Conservation (phyloP, 2,888 invertebrate genomes). For the Dascillus cervinus region DNA sequence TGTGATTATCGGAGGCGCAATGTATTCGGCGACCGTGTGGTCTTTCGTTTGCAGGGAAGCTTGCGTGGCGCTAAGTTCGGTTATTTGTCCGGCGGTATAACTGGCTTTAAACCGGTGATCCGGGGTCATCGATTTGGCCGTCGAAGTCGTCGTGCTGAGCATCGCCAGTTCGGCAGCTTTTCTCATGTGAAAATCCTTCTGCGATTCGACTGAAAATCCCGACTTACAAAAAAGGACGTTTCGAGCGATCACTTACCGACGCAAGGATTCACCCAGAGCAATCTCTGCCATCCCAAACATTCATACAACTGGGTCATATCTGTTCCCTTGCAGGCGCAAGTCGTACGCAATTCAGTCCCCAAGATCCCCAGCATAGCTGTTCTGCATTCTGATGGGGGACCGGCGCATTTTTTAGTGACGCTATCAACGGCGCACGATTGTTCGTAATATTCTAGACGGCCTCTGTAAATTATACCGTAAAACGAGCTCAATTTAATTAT, state of each 20-base stretch:
- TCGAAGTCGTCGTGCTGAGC: slow-evolving; percentile 42
- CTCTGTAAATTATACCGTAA: slow-evolving; percentile 44
- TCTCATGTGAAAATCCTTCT: slow-evolving; percentile 75
- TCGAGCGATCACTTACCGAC: slow-evolving; percentile 80
- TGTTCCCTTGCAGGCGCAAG: slow-evolving; percentile 81
- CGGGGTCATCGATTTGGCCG: slow-evolving; percentile 24
- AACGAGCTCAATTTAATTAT: neutral
- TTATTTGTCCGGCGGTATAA: slow-evolving; percentile 25
- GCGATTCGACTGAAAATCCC: slow-evolving; percentile 76
- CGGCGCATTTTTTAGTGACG: slow-evolving; percentile 82
- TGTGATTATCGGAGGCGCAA: slow-evolving; percentile 37
- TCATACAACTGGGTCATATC: slow-evolving; percentile 79
- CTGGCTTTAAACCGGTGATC: slow-evolving; percentile 7
- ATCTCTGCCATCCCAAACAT: slow-evolving; percentile 83
- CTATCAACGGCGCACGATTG: slow-evolving; percentile 89
- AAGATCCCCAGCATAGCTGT: slow-evolving; percentile 80
- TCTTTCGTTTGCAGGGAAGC: slow-evolving; percentile 34
- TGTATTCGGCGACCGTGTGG: slow-evolving; percentile 45
- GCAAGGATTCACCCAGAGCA: slow-evolving; percentile 88
- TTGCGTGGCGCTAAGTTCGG: slow-evolving; percentile 34
- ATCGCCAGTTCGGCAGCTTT: slow-evolving; percentile 47
- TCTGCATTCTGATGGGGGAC: slow-evolving; percentile 76
- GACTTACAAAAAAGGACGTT: too few relatives aligned
- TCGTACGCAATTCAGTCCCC: slow-evolving; percentile 80
- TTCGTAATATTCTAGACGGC: slow-evolving; percentile 78